Evolutionary conservation across 2,113 vertebrate genomes (phyloP).

Genomic region (Solenodon paradoxus): DNA sequence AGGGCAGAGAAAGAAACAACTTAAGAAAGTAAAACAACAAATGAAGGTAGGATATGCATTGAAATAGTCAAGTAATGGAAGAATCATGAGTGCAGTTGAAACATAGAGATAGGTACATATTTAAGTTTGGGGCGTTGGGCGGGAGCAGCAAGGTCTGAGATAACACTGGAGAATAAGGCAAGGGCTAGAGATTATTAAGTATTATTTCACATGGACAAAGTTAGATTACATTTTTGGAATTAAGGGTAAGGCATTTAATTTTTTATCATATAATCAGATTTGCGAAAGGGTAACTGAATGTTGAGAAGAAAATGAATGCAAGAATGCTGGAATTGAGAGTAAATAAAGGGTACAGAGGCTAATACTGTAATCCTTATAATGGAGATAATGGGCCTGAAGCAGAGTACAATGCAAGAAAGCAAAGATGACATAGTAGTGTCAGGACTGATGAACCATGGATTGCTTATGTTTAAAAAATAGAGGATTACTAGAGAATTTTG

Average conservation of each 20-base stretch:
- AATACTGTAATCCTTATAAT: background rate
- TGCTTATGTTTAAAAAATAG: background rate
- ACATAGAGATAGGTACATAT: background rate
- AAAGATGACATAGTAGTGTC: background rate
- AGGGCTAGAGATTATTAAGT: background rate
- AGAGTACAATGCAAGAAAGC: background rate
- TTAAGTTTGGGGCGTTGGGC: accelerated
- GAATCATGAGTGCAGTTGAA: background rate
- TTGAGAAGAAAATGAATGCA: background rate
- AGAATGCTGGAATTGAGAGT: background rate
- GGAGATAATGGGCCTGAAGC: background rate
- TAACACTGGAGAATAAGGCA: background rate
- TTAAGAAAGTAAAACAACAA: background rate
- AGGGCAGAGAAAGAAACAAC: background rate
- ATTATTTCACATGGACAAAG: background rate
- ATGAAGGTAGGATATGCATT: background rate
- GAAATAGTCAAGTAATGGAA: background rate
- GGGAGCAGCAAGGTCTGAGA: background rate
- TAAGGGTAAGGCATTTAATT: background rate
- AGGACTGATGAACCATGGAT: background rate
- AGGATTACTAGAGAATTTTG: background rate
- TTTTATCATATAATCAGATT: background rate
- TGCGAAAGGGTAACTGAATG: background rate
- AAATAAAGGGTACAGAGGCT: background rate
- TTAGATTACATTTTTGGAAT: background rate